Conservation (phyloP, 1,140 invertebrate genomes). For the Mycetomoellerius zeteki region DNA sequence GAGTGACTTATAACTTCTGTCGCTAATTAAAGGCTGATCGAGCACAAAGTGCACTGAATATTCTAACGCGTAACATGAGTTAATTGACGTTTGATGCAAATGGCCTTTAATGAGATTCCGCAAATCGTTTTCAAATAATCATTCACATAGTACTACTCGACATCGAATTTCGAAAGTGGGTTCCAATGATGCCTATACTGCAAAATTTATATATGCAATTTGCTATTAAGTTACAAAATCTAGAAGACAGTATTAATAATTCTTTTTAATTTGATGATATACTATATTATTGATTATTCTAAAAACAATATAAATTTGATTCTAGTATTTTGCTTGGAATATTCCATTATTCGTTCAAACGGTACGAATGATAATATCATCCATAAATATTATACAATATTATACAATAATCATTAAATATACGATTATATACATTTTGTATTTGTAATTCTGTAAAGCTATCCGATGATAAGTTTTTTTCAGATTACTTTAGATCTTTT, state of each 20-base stretch:
- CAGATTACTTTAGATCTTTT: neutral
- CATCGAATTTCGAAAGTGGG: constrained; percentile 50
- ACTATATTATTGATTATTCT: neutral
- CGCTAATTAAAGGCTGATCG: constrained; percentile 61
- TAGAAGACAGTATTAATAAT: neutral
- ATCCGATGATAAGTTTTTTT: neutral
- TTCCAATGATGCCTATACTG: constrained; percentile 16
- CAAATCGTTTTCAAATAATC: constrained; percentile 59
- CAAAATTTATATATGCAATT: constrained; percentile 8
- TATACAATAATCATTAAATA: neutral
- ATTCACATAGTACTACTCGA: constrained; percentile 30
- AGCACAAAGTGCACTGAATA: constrained; percentile 50
- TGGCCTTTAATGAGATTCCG: constrained; percentile 53
- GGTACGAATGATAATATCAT: neutral
- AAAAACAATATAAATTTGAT: neutral
- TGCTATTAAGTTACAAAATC: constrained; percentile 31
- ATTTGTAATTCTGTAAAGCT: constrained; percentile 18
- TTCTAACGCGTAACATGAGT: constrained; percentile 57
- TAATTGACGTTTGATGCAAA: constrained; percentile 60
- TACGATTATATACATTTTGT: neutral
- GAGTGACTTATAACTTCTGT: constrained; percentile 51
- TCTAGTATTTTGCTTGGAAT: neutral
- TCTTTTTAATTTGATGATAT: neutral
- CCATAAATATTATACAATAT: constrained; percentile 16
- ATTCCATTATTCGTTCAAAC: neutral